Percentiles rank a stretch among this genome's conserved stretches.
These are phyloP conservation scores for Nipponacmea schrenckii DNA, from an alignment of 2,888 invertebrate genomes.

Conservation along the genomic window DNA sequence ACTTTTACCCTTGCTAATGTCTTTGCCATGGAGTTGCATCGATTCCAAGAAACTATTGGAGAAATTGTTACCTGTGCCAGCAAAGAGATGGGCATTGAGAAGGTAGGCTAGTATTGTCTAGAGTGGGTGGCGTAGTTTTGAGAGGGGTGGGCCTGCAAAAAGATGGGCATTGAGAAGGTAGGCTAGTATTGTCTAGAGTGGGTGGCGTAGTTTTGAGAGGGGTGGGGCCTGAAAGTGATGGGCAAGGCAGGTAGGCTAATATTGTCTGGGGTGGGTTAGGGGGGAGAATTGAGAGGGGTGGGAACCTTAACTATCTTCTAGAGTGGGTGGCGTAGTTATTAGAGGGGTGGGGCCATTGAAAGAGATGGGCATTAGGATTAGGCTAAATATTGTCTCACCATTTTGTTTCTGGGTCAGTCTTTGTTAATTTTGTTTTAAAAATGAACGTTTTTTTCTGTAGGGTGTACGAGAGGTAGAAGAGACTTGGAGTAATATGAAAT, in stretches of 20 bases:
- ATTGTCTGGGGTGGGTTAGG: background rate
- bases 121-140: background rate
- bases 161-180: conserved; percentile 85
- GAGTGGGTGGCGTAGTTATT: conserved; percentile 77
- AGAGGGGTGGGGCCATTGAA: background rate
- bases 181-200: background rate
- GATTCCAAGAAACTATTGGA: conserved; percentile 82
- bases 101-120: conserved; percentile 60
- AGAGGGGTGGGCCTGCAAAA: conserved; percentile 78
- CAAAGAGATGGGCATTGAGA: conserved; percentile 91
- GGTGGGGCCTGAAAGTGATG: conserved; percentile 81
- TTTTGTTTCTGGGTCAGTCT: background rate
- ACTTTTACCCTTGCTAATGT: conserved; percentile 91
- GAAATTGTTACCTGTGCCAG: conserved; percentile 88
- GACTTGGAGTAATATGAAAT: conserved; percentile 69
- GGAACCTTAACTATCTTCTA: conserved; percentile 85
- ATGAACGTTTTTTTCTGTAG: conserved; percentile 32
- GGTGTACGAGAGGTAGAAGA: conserved; percentile 86
- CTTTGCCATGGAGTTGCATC: conserved; percentile 90
- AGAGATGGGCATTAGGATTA: background rate
- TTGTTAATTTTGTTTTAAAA: background rate
- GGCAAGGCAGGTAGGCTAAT: conserved; percentile 82
- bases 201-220: background rate
- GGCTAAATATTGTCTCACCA: background rate
- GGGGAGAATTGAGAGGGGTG: background rate